Evolutionary conservation across 2,888 invertebrate genomes (phyloP), one percentile per base, ranked within the genome.

Genomic region (Oligia strigilis): DNA sequence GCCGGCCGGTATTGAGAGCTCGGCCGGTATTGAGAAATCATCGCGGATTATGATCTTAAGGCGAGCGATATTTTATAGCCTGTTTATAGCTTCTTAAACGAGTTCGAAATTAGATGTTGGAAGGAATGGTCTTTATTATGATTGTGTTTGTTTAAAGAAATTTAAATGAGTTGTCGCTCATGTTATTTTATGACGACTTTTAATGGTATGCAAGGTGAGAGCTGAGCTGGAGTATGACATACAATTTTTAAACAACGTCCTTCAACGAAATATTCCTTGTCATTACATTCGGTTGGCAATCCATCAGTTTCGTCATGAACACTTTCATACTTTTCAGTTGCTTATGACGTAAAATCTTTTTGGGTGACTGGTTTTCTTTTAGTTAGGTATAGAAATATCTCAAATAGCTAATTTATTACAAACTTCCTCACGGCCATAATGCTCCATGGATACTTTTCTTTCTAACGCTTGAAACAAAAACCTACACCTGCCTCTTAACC

Each of bases 31-130:
- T 88, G 81, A 89, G 89, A 88, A 82, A 83, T 88, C 80, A 85
- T 84, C 70, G 73, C 73, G 83, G 88, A 89, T 88, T 89, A 88
- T 83, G 70, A 87, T 89, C 85, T 86, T 67, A 58, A 74, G 3
- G 43, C 75, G 52, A 77, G 43, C 64, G 43, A 75, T 84, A 82
- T 76, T 88, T 86, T 85, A 85, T 81, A 74, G 73, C 43, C 40
- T 36, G 49, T 83, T 85, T 81, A 81, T 81, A 58, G 65, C n/a
- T 64, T 29, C 58, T 17, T 77, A 77, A 77, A 81, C 70, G 73
- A 67, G 62, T 52, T 77, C 58, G 3, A 75, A 80, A 75, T 80
- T 66, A 66, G 70, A 73, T 67, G 83, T 67, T 78, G 62, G 78
- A 46, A 58, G 29, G 49, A 66, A 55, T 58, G 46, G 14, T 36